Evolutionary conservation across 2,888 invertebrate species (phyloP), one percentile per base, ranked within the genome.

Genomic region (Pycnomerus fuliginosus): DNA sequence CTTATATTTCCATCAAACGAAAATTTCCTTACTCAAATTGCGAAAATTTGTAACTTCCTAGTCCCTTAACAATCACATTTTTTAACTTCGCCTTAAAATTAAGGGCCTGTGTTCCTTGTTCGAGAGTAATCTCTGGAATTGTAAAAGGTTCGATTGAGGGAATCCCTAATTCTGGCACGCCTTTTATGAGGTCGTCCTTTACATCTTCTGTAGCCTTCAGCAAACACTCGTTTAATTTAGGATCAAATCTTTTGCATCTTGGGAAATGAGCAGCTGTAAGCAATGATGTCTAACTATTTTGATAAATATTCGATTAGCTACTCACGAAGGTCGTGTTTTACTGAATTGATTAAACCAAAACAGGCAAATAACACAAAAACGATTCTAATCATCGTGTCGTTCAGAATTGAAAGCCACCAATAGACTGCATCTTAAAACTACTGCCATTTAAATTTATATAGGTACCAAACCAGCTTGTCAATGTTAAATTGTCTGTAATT

Each of bases 11-110:
- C n/a, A 30, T 30, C 3, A 30, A 14, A 15, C 3, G 37, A 15
- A 10, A 10, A 1, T 17, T 27, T 48, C 71, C 75, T 76, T 56
- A 79, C 79, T 68, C 56, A 17, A 79, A 65, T 33, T 64, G 3
- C 3, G 30, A 14, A 31, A 79, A 68, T 23, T 68, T 68, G 53
- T 76, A 79, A 53, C 73, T 70, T 1, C 74, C 65, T 16, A 74
- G 73, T 3, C 79, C 78, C 1, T 70, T 67, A 1, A 79, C 74
- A 49, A 69, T 72, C 1, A 80, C 63, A 36, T 79, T 70, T 36
- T 67, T 74, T 2, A 75, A 77, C 2, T 68, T 60, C 0, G 77
- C 78, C 4, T 60, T 68, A 12, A 78, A 59, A 1, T 69, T 70
- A 1, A 67, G 59, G 8, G 65, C 56, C 3, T 71, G 73, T 33